Evolutionary conservation across 1,140 invertebrate genomes (phyloP), one percentile per base, ranked within the genome.

Genomic region (Drosophila leontia): DNA sequence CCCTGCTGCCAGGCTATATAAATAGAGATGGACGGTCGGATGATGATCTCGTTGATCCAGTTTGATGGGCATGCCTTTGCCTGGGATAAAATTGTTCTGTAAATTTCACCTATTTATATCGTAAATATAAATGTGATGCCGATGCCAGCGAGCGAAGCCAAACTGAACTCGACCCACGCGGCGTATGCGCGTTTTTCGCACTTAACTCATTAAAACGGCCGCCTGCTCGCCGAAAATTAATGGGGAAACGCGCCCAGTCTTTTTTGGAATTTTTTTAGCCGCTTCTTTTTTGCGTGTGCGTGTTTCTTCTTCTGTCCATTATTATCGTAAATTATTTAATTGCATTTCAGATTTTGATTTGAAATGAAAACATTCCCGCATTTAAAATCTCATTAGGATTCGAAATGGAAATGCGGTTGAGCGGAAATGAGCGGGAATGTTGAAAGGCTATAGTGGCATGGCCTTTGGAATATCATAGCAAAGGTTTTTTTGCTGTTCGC

Each of bases 111-210:
- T 85, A 68, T 87, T 76, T 76, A 77, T 77, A 69, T 80, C 62
- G 64, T 78, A 82, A 79, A 79, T 87, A 78, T 75, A 85, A 65
- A 70, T 70, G 75, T 61, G 44, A 67, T 61, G 63, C 42, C 51
- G 68, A 39, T 58, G 53, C 67, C 60, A 11, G 75, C 42, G 41
- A 60, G 44, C 42, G 29, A 9, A 44, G 32, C 45, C 59, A 60
- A 71, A 47, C 39, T 45, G 55, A 26, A 50, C 17, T 45, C 69
- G 51, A 8, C 77, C 84, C 77, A 88, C 84, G 74, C 81, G 78
- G 75, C 75, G 85, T 90, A 79, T 90, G 64, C 75, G 71, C 70
- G 85, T 90, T 90, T 90, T 90, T 90, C 81, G 71, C 85, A 88
- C 84, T 79, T 90, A 76, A 72, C 81, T 85, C 85, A 90, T 90